phyloP scores from a whole-genome alignment of 2,888 invertebrate species.

The Pemphredon lugubris region DNA sequence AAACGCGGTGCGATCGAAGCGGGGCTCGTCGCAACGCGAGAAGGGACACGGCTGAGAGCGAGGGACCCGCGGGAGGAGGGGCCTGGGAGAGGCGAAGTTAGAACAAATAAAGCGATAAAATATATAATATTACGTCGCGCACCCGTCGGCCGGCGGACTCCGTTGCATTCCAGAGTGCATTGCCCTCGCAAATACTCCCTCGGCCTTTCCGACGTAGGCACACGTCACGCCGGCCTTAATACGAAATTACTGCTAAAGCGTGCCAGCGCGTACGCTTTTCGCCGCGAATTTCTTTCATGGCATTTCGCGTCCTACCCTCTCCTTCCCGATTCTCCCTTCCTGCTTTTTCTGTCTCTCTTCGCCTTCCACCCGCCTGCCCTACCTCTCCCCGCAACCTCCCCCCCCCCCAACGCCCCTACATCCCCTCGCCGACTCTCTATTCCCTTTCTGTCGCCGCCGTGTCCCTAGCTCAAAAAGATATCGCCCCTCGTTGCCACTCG shows the following conservation, averaged over 20 bases:
- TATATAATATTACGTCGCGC: conserved; percentile 77
- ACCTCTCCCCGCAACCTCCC: conserved; percentile 6
- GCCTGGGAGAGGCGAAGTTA: conserved; percentile 69
- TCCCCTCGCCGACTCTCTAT: too few species aligned
- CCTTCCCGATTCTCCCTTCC: not conserved
- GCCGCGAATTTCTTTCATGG: conserved; percentile 48
- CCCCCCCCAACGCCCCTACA: too few species aligned
- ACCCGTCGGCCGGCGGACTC: conserved; percentile 76
- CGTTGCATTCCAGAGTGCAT: conserved; percentile 77
- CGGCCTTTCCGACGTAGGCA: conserved; percentile 67
- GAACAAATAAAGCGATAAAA: conserved; percentile 81
- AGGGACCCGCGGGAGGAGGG: conserved; percentile 21
- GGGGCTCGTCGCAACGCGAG: conserved; percentile 38
- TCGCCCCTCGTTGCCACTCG: not conserved
- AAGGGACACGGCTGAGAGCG: conserved; percentile 24
- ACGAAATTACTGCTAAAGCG: conserved; percentile 67
- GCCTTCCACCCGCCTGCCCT: conserved; percentile 6
- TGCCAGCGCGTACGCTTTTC: conserved; percentile 61
- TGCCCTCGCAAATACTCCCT: conserved; percentile 75
- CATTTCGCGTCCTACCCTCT: conserved; percentile 19
- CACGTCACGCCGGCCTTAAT: conserved; percentile 66
- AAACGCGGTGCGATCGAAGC: conserved; percentile 42
- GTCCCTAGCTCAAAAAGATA: not conserved
- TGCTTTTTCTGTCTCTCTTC: conserved; percentile 21
- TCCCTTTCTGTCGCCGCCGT: not conserved